These are phyloP conservation scores for Gulo gulo DNA, from an alignment of 2,113 vertebrate species.

Conservation along the genomic window DNA sequence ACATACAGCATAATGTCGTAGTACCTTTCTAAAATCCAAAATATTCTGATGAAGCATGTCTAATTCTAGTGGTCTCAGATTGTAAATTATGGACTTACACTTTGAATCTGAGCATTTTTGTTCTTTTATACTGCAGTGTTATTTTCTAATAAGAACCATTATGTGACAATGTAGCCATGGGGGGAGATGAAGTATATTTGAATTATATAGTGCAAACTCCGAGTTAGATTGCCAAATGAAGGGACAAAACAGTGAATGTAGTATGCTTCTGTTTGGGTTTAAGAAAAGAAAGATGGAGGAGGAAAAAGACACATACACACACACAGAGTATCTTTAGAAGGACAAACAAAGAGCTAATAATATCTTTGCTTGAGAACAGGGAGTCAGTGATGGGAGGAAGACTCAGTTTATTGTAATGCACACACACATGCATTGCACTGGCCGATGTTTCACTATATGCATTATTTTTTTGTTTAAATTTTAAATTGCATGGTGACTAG, in stretches of 20 bases:
- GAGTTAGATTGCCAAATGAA: background rate
- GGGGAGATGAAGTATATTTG: background rate
- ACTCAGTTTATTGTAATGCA: background rate
- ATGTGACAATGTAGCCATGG: background rate
- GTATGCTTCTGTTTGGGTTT: background rate
- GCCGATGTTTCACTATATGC: background rate
- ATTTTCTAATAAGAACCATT: slow-evolving; percentile 28
- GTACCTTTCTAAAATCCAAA: background rate
- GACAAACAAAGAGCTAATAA: background rate
- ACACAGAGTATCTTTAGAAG: background rate
- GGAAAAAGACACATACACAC: background rate
- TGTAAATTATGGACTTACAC: background rate
- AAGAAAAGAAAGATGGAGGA: background rate
- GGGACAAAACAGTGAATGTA: background rate
- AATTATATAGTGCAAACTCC: background rate
- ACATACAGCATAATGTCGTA: background rate
- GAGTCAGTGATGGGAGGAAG: background rate
- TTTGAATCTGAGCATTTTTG: slow-evolving; percentile 1
- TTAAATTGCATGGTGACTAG: background rate
- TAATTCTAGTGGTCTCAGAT: background rate
- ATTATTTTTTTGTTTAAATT: slow-evolving; percentile 29
- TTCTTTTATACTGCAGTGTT: background rate
- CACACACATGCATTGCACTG: background rate
- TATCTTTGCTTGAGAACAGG: background rate
- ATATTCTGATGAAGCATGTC: background rate